A percentile compares a stretch with the other conserved stretches of the same genome.
phyloP scores from a whole-genome alignment of 2,113 vertebrate genomes.

The Crotalus horridus region DNA sequence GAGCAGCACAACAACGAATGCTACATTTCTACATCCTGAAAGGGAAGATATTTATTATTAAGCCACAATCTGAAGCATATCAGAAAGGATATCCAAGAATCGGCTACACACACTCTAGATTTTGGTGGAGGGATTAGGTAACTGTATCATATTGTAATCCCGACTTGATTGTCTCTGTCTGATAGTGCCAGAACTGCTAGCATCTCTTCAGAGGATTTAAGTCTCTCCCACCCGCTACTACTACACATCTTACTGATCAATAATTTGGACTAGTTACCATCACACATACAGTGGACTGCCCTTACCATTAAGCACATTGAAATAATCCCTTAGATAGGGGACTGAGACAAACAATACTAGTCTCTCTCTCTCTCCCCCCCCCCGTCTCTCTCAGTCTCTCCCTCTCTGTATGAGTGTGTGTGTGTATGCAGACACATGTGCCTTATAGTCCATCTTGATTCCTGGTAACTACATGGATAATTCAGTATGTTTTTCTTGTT shows the following conservation, averaged over 20 bases:
- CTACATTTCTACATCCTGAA: neutral
- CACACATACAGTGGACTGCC: neutral
- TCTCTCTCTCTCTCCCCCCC: no score
- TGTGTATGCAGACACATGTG: no score
- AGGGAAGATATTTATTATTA: neutral
- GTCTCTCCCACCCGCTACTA: neutral
- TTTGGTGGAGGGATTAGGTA: neutral
- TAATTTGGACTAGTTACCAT: neutral
- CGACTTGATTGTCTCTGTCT: neutral
- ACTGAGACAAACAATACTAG: no score
- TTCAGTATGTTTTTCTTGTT: no score
- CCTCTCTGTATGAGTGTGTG: no score
- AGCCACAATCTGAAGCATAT: neutral
- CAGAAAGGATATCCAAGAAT: neutral
- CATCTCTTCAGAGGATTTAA: neutral
- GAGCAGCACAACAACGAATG: neutral
- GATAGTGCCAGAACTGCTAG: neutral
- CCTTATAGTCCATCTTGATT: no score
- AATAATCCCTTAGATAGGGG: neutral
- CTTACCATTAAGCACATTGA: neutral
- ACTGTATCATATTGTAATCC: neutral
- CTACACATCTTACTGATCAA: neutral
- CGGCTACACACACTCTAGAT: neutral
- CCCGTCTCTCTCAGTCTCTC: no score
- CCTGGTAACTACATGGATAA: no score